phyloP scores from a whole-genome alignment of 2,888 invertebrate species.

The Trichogramma dendrolimi region DNA sequence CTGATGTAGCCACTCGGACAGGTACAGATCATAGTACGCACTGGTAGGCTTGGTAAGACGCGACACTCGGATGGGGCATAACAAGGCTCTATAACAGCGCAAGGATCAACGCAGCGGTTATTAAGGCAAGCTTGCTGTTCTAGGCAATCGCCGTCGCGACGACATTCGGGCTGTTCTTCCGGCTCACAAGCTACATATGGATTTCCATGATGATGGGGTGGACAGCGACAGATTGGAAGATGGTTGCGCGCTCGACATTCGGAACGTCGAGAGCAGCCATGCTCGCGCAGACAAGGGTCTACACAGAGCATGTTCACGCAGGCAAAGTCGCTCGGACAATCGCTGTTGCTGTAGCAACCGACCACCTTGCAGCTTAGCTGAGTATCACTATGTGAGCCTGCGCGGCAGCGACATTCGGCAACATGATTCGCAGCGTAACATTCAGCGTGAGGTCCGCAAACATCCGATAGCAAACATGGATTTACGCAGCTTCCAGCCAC shows the following conservation, averaged over 20 bases:
- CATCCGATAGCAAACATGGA: slow-evolving; percentile 76
- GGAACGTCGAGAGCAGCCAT: slow-evolving; percentile 72
- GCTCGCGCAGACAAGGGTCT: slow-evolving; percentile 75
- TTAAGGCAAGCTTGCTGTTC: slow-evolving; percentile 75
- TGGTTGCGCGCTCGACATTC: slow-evolving; percentile 80
- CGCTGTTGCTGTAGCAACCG: slow-evolving; percentile 81
- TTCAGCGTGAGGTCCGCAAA: slow-evolving; percentile 79
- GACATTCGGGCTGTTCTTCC: slow-evolving; percentile 72
- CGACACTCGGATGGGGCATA: slow-evolving; percentile 74
- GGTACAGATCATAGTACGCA: slow-evolving; percentile 83
- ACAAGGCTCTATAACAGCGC: slow-evolving; percentile 73
- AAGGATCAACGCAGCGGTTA: slow-evolving; percentile 79
- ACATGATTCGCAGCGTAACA: slow-evolving; percentile 71
- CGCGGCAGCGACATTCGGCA: slow-evolving; percentile 74
- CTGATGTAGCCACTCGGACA: slow-evolving; percentile 86
- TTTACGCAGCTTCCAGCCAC: slow-evolving; percentile 80
- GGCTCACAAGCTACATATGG: slow-evolving; percentile 76
- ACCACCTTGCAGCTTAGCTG: slow-evolving; percentile 65
- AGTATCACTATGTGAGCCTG: slow-evolving; percentile 60
- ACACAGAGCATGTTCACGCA: slow-evolving; percentile 83
- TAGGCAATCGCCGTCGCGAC: slow-evolving; percentile 78
- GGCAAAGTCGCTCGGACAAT: slow-evolving; percentile 80
- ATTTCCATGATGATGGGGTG: slow-evolving; percentile 70
- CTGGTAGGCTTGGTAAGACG: slow-evolving; percentile 76
- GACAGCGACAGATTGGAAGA: slow-evolving; percentile 80